Conservation (phyloP, 92 coral and sea anemone genomes). For the Porites rus region DNA sequence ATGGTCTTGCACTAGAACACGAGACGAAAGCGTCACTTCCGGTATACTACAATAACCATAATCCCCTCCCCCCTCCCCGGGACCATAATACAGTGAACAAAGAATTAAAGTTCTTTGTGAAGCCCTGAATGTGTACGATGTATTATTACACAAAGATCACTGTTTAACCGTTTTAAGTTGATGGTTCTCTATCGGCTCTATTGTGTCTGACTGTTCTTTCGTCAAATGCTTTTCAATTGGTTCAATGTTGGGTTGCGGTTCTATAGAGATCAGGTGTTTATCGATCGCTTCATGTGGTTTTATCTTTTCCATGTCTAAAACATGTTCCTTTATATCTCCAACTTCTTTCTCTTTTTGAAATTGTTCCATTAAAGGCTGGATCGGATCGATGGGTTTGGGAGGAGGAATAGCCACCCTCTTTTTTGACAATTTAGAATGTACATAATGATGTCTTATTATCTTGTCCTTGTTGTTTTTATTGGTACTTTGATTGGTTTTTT, state of each 20-base stretch:
- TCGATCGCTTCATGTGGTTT: constrained; percentile 61
- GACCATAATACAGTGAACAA: no score
- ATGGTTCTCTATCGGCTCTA: constrained; percentile 36
- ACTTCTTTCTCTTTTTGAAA: constrained; percentile 69
- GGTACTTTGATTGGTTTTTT: not conserved
- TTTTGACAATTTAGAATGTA: not conserved
- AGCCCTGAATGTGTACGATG: not conserved
- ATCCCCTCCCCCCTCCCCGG: no score
- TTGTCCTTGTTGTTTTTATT: not conserved
- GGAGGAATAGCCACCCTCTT: constrained; percentile 72
- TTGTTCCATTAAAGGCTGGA: constrained; percentile 48
- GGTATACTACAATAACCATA: no score
- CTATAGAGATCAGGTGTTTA: constrained; percentile 55
- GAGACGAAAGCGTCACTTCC: no score
- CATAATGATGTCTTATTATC: not conserved
- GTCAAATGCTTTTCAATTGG: constrained; percentile 66
- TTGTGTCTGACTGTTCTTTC: constrained; percentile 24
- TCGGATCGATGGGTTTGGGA: constrained; percentile 70
- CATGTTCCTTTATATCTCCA: constrained; percentile 57
- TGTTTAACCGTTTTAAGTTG: not conserved
- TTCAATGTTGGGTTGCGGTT: constrained; percentile 53
- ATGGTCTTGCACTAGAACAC: no score
- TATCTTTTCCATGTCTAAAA: constrained; percentile 46
- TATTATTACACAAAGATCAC: not conserved
- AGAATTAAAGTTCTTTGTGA: not conserved